These are phyloP conservation scores for Emberiza fucata DNA, from an alignment of 2,113 vertebrate species.

Conservation along the genomic window DNA sequence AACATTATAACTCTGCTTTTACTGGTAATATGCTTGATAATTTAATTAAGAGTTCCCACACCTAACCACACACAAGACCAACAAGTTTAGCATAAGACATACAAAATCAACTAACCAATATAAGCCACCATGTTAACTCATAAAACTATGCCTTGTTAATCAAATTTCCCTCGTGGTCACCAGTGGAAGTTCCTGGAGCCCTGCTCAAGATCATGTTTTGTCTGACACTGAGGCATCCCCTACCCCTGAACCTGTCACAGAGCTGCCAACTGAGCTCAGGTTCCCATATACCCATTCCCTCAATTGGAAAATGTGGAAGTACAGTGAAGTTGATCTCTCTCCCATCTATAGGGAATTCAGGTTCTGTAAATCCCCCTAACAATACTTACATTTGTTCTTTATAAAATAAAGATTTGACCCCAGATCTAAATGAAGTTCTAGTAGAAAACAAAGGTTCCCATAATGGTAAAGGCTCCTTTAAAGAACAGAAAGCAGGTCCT, in stretches of 20 bases:
- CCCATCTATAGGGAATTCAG: neutral
- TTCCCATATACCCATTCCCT: neutral
- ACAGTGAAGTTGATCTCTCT: neutral
- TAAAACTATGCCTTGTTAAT: neutral
- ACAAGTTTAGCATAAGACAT: conserved; percentile 57
- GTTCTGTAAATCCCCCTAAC: neutral
- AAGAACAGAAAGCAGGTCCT: conserved; percentile 42
- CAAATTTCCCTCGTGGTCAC: neutral
- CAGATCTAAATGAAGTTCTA: conserved; percentile 41
- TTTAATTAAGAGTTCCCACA: conserved; percentile 38
- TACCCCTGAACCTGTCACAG: neutral
- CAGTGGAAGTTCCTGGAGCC: neutral
- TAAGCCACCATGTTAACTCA: conserved; percentile 46
- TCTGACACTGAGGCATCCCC: neutral
- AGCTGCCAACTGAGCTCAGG: neutral
- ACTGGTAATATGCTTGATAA: conserved; percentile 15
- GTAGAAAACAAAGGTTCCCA: conserved; percentile 55
- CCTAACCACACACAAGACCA: conserved; percentile 28
- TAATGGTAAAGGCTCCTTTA: neutral
- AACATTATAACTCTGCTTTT: neutral
- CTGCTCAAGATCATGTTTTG: neutral
- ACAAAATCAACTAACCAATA: conserved; percentile 56
- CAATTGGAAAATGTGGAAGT: neutral
- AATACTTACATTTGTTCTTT: conserved; percentile 65
- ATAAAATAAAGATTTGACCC: conserved; percentile 2